Evolutionary conservation across 2,888 invertebrate species (phyloP), one percentile per base, ranked within the genome.

Genomic region (Sesia apiformis): DNA sequence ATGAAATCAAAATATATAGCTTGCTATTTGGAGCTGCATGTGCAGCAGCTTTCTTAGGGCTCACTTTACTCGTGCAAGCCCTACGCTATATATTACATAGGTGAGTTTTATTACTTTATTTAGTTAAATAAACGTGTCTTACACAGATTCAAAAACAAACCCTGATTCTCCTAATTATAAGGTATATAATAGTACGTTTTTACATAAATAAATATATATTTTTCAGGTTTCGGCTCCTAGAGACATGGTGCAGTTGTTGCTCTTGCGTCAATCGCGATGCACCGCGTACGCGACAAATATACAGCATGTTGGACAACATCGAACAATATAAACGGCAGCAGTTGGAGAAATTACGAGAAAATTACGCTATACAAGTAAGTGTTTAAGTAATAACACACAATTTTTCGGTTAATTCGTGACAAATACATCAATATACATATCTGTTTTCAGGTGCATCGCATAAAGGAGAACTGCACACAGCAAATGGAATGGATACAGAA

Each of bases 401-500:
- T 38, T 41, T 23, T 38, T n/a, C n/a, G n/a, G 5, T 8, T 39
- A 49, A 6, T 41, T 38, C 23, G 38, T 7, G 5, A 40, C 41
- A 8, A n/a, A 39, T 49, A 49, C 39, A 39, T 6, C 40, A 4
- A n/a, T n/a, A 6, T 49, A 53, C 42, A 58, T 41, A 38, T 38
- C 23, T 38, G 38, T 54, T 69, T 69, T 49, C 76, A 94, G 94
- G 96, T 97, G 65, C 94, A 95, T 79, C 92, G 96, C 62, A 97
- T 98, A 69, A 95, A 96, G 73, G 97, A 98, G 72, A 98, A 98
- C 74, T 98, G 98, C 77, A 93, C 94, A 39, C 96, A 96, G 76
- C 98, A 98, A 87, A 95, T 97, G 88, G 98, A 98, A 70, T 96
- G 96, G 93, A 96, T 98, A 63, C 94, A 97, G 72, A 95, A 93